These are phyloP conservation scores for Simalia tracyae DNA, from an alignment of 2,797 vertebrate species.

Conservation along the genomic window DNA sequence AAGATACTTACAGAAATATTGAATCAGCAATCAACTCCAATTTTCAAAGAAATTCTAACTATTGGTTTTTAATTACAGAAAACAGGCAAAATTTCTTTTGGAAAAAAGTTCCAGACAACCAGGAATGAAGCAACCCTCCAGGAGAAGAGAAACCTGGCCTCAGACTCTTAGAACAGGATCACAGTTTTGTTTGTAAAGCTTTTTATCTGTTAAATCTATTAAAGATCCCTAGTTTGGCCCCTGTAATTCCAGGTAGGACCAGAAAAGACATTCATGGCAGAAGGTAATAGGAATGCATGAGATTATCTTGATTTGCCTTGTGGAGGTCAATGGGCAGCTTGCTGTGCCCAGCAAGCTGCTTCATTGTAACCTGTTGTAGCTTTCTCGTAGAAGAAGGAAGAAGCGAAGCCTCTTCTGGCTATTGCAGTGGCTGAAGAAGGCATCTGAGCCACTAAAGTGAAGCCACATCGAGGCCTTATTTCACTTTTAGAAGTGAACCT, in stretches of 20 bases:
- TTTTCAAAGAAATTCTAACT: neutral
- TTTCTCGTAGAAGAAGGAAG: neutral
- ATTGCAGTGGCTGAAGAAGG: neutral
- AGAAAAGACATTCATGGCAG: neutral
- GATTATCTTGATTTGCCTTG: neutral
- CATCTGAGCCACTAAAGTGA: too few relatives aligned
- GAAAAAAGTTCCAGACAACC: neutral
- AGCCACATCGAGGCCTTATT: neutral
- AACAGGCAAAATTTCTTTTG: neutral
- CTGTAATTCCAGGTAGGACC: neutral
- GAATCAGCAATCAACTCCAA: neutral
- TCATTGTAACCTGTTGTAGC: neutral
- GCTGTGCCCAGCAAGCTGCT: neutral
- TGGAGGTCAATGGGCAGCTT: neutral
- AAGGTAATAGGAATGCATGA: neutral
- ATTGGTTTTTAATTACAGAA: neutral
- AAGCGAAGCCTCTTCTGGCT: neutral
- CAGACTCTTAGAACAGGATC: neutral
- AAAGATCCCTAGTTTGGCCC: neutral
- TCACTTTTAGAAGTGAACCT: neutral
- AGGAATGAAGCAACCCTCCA: neutral
- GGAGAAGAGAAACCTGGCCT: neutral
- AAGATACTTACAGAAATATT: neutral
- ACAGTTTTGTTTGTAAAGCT: neutral
- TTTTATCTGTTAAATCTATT: neutral